A percentile compares a stretch with the other conserved stretches of the same genome.
phyloP scores from a whole-genome alignment of 2,797 vertebrate genomes.

The Silurus aristotelis region DNA sequence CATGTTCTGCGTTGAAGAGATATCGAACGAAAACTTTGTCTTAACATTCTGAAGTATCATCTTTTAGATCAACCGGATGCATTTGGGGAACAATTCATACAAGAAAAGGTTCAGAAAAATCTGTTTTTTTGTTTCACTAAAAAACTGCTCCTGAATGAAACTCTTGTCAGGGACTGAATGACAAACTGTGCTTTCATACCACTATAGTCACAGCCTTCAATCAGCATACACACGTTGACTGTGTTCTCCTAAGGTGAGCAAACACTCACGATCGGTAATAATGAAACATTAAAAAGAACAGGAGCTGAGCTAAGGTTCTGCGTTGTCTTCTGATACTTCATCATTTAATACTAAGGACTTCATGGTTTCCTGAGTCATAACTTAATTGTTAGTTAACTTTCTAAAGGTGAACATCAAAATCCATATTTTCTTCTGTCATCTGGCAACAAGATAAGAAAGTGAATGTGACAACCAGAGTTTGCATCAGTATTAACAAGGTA shows the following conservation, averaged over 20 bases:
- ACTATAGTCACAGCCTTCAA: background rate
- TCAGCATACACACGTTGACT: background rate
- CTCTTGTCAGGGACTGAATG: background rate
- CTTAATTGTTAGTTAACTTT: background rate
- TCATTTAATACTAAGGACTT: background rate
- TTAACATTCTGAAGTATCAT: no score
- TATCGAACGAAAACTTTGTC: no score
- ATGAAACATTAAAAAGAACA: background rate
- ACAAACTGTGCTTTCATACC: background rate
- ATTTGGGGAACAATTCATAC: no score
- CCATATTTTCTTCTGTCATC: background rate
- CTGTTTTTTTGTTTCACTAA: no score
- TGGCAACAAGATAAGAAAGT: no score
- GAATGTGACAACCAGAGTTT: background rate
- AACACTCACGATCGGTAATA: background rate
- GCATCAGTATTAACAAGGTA: background rate
- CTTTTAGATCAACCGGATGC: no score
- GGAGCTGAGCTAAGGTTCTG: background rate
- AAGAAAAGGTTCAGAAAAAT: no score
- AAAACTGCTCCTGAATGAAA: background rate
- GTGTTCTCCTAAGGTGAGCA: background rate
- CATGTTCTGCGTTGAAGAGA: no score
- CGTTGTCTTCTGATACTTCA: background rate
- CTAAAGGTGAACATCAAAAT: background rate
- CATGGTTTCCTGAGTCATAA: background rate